Conservation (phyloP, 2,113 vertebrate species). For the Lophura nycthemera region DNA sequence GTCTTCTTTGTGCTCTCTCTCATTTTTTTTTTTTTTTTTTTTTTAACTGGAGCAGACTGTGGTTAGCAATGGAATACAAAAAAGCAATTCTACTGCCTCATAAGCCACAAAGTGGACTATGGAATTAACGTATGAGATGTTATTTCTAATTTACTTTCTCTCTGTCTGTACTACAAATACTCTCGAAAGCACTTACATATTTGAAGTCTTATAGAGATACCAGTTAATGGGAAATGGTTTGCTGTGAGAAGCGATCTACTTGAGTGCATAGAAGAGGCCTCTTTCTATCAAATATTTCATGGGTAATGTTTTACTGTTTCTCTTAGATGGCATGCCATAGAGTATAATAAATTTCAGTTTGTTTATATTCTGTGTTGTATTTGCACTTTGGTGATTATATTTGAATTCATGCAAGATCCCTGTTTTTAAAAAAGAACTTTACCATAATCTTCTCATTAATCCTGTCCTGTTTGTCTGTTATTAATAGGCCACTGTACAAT, state of each 20-base stretch:
- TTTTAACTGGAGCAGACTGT: constrained; percentile 25
- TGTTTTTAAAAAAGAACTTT: constrained; percentile 72
- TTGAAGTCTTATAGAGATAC: constrained; percentile 27
- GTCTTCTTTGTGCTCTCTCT: background rate
- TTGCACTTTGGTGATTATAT: constrained; percentile 83
- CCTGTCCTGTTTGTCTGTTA: constrained; percentile 95
- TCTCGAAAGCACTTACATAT: constrained; percentile 60
- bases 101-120: constrained; percentile 68
- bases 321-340: constrained; percentile 72
- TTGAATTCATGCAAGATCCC: constrained; percentile 79
- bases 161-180: constrained; percentile 35
- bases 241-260: constrained; percentile 50
- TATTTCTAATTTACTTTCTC: constrained; percentile 63
- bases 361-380: constrained; percentile 82
- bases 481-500: constrained; percentile 89
- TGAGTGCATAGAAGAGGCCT: constrained; percentile 61
- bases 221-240: constrained; percentile 69
- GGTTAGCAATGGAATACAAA: constrained; percentile 65
- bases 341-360: constrained; percentile 83
- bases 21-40: background rate
- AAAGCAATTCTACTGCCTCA: constrained; percentile 65
- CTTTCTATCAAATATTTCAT: constrained; percentile 73
- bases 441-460: constrained; percentile 89
- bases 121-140: constrained; percentile 69
- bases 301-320: constrained; percentile 83